Evolutionary conservation across 2,113 vertebrate species (phyloP).

Genomic region (Chionis minor): DNA sequence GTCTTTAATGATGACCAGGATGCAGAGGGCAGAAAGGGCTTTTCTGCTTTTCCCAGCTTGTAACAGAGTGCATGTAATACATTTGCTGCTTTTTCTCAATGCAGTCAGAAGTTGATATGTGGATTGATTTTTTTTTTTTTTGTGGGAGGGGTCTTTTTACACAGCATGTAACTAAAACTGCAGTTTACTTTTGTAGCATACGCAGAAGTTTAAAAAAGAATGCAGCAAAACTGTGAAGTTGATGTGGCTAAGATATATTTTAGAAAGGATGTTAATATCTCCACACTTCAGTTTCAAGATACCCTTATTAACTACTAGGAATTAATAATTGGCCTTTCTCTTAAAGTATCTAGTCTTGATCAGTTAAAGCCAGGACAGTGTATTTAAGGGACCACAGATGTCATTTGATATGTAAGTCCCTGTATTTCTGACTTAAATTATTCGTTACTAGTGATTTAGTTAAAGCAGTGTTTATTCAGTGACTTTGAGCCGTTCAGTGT

Average conservation of each 20-base stretch:
- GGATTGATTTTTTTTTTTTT: no score
- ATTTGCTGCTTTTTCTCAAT: background rate
- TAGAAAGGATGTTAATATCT: background rate
- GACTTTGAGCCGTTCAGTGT: background rate
- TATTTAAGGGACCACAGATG: background rate
- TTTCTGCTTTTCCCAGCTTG: background rate
- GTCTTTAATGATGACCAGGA: background rate
- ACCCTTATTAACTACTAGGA: background rate
- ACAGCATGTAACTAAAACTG: background rate
- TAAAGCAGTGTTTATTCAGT: constrained; percentile 17
- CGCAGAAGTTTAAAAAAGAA: background rate
- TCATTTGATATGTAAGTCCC: background rate
- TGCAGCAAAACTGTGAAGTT: background rate
- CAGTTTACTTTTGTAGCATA: background rate
- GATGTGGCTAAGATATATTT: background rate
- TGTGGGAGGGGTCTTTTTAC: background rate
- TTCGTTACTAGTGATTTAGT: constrained; percentile 20
- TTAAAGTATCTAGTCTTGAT: background rate
- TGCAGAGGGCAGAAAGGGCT: background rate
- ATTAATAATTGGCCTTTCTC: background rate
- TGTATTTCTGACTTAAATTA: constrained; percentile 21
- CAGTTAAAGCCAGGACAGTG: background rate
- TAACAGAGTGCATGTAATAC: background rate
- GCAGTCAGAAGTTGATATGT: background rate
- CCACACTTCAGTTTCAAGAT: background rate